Conservation (phyloP, 2,888 invertebrate species). For the Hypolimnas misippus region DNA sequence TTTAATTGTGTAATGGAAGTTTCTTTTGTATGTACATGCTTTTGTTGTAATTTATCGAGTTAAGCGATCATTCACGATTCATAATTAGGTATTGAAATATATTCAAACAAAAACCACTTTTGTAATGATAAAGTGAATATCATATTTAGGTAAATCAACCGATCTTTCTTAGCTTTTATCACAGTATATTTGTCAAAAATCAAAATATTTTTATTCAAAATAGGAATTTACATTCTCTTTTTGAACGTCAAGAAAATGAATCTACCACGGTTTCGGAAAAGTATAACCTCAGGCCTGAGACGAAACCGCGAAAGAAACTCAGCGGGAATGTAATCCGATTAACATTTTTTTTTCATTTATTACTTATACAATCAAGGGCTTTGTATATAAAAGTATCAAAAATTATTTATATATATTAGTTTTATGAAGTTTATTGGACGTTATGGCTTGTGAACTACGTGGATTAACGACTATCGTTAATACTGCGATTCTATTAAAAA, state of each 20-base stretch:
- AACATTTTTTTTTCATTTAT: neutral
- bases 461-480: neutral
- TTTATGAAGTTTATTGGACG: neutral
- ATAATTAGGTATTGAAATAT: constrained; percentile 14
- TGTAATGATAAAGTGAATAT: neutral
- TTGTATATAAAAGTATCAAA: neutral
- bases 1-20: constrained; percentile 19
- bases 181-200: too few relatives aligned
- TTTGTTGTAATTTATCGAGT: constrained; percentile 13
- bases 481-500: neutral
- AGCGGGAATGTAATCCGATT: neutral
- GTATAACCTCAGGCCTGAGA: too few relatives aligned
- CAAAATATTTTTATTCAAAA: too few relatives aligned
- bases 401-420: neutral
- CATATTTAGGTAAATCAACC: neutral
- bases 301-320: too few relatives aligned
- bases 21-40: constrained; percentile 19
- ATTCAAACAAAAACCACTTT: neutral
- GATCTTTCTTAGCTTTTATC: too few relatives aligned
- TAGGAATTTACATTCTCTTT: too few relatives aligned
- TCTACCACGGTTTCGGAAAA: too few relatives aligned
- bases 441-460: neutral
- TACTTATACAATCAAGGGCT: neutral
- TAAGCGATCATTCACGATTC: constrained; percentile 13
- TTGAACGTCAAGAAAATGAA: too few relatives aligned